Conservation (phyloP, 2,113 vertebrate genomes). For the Oncorhynchus clarkii region DNA sequence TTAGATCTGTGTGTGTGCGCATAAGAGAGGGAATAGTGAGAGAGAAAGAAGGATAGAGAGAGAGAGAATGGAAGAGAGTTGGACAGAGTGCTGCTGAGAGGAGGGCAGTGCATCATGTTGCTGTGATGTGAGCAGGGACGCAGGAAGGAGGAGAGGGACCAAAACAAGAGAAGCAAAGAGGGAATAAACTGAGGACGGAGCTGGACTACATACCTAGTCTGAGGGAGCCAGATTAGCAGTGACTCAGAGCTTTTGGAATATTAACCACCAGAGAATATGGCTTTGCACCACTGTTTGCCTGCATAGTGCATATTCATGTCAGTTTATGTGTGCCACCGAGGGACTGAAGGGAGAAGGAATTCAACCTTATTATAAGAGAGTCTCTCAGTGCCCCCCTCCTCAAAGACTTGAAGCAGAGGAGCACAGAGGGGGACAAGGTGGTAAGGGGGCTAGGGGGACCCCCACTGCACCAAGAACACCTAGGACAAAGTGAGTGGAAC, state of each 20-base stretch:
- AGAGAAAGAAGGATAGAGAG: conserved; percentile 47
- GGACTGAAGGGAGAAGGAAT: conserved; percentile 35
- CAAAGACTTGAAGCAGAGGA: conserved; percentile 17
- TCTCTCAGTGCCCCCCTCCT: not conserved
- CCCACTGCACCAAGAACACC: conserved; percentile 27
- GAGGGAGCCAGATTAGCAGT: conserved; percentile 34
- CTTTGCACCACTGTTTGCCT: conserved; percentile 29
- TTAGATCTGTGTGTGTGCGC: conserved; percentile 54
- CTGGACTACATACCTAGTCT: conserved; percentile 28
- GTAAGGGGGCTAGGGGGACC: conserved; percentile 14
- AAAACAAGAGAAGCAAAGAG: conserved; percentile 44
- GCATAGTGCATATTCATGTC: conserved; percentile 23
- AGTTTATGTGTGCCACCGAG: conserved; percentile 35
- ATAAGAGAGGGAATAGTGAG: conserved; percentile 36
- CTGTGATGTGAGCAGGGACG: conserved; percentile 43
- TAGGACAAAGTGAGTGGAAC: conserved; percentile 17
- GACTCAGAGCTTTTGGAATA: conserved; percentile 22
- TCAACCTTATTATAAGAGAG: not conserved
- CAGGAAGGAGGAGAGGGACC: conserved; percentile 48
- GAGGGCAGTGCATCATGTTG: conserved; percentile 46
- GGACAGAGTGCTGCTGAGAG: conserved; percentile 41
- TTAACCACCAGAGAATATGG: conserved; percentile 24
- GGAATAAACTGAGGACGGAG: conserved; percentile 40
- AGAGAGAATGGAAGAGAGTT: conserved; percentile 22
- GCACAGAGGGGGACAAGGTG: conserved; percentile 9